Evolutionary conservation across 2,888 invertebrate species (phyloP).

Genomic region (Lithophane socia): DNA sequence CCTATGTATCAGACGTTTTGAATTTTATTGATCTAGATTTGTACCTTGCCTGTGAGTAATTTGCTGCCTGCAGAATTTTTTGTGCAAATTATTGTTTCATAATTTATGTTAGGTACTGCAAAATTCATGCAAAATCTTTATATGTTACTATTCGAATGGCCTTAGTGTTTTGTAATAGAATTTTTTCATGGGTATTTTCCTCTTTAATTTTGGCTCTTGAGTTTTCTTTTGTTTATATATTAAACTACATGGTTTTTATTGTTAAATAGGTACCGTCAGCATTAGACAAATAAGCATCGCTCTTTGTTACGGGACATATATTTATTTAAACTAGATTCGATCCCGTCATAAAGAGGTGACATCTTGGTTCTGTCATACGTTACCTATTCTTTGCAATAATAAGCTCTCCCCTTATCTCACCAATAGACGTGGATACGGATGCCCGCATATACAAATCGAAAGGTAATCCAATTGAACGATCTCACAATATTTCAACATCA

Average conservation of each 20-base stretch:
- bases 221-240: not conserved
- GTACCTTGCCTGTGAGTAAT: slow-evolving; percentile 16
- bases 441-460: not conserved
- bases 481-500: not conserved
- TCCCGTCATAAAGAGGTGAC: not conserved
- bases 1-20: slow-evolving; percentile 38
- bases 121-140: slow-evolving; percentile 35
- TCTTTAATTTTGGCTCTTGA: not conserved
- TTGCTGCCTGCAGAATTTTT: slow-evolving; percentile 37
- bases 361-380: not conserved
- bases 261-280: not conserved
- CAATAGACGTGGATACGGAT: not conserved
- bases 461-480: not conserved
- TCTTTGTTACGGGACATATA: not conserved
- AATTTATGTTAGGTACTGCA: slow-evolving; percentile 31
- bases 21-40: slow-evolving; percentile 57
- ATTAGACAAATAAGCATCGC: not conserved
- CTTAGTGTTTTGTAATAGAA: not conserved
- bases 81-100: slow-evolving; percentile 42
- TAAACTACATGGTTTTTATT: not conserved
- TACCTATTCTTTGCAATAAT: not conserved
- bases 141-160: not conserved
- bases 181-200: not conserved
- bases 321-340: not conserved
- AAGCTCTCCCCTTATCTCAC: not conserved